These are phyloP conservation scores for Tromatobia lineatoria DNA, from an alignment of 2,888 invertebrate species.

Conservation along the genomic window DNA sequence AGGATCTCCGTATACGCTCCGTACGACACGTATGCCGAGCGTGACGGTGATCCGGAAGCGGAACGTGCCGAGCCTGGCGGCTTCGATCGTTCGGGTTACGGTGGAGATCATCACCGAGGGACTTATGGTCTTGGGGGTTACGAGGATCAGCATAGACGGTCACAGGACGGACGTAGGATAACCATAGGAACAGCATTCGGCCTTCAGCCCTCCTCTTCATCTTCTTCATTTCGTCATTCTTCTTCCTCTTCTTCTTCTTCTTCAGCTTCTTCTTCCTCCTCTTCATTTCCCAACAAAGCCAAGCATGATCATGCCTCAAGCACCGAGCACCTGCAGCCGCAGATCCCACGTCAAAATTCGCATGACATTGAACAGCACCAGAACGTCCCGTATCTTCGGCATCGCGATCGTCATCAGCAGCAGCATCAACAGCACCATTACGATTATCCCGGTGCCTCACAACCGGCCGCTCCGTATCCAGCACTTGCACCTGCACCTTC, in stretches of 20 bases:
- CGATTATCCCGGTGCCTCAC: slow-evolving; percentile 64
- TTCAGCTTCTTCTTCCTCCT: slow-evolving; percentile 63
- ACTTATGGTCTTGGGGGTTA: slow-evolving; percentile 68
- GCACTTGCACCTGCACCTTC: slow-evolving; percentile 78
- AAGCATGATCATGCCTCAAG: slow-evolving; percentile 83
- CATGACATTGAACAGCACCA: slow-evolving; percentile 79
- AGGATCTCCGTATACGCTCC: slow-evolving; percentile 76
- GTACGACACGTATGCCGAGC: slow-evolving; percentile 74
- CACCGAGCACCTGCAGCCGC: slow-evolving; percentile 79
- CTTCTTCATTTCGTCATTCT: slow-evolving; percentile 63
- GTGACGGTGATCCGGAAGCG: slow-evolving; percentile 65
- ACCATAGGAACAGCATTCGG: slow-evolving; percentile 63
- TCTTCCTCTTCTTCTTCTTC: slow-evolving; percentile 76
- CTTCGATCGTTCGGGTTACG: slow-evolving; percentile 71
- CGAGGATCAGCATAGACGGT: slow-evolving; percentile 70
- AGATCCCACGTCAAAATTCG: slow-evolving; percentile 80
- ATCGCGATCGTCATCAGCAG: slow-evolving; percentile 70
- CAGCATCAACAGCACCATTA: slow-evolving; percentile 56
- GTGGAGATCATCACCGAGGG: slow-evolving; percentile 59
- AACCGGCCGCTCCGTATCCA: slow-evolving; percentile 54
- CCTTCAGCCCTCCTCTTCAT: slow-evolving; percentile 61
- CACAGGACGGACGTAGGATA: slow-evolving; percentile 65
- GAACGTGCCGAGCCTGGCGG: slow-evolving; percentile 68
- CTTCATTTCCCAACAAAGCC: slow-evolving; percentile 65
- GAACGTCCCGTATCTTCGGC: slow-evolving; percentile 73